Percentiles rank a stretch among this genome's conserved stretches.
phyloP scores from a whole-genome alignment of 2,113 vertebrate species.

The Heterotis niloticus region DNA sequence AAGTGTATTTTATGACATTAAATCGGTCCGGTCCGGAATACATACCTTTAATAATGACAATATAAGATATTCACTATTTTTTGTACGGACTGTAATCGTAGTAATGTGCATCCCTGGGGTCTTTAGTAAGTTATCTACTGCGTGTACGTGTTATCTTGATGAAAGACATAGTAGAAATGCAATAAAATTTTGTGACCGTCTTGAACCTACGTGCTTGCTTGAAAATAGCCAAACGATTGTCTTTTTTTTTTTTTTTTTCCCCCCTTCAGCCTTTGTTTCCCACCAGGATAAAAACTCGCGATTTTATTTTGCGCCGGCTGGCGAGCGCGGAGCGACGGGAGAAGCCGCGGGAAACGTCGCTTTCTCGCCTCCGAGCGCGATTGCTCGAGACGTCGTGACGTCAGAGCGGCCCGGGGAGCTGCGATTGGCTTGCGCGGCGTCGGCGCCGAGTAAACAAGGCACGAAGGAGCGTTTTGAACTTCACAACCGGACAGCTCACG shows the following conservation, averaged over 20 bases:
- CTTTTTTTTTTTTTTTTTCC: constrained; percentile 29
- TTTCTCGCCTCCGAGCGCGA: constrained; percentile 44
- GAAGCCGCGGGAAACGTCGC: constrained; percentile 21
- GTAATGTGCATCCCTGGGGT: not conserved
- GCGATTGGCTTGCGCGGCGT: constrained; percentile 61
- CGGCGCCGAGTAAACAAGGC: constrained; percentile 61
- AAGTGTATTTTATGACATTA: too few species aligned
- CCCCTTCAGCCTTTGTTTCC: constrained; percentile 43
- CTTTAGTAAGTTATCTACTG: not conserved
- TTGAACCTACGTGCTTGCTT: not conserved
- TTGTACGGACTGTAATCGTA: not conserved
- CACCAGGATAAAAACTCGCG: constrained; percentile 55
- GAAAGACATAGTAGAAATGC: not conserved
- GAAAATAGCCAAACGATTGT: not conserved
- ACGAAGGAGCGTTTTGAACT: constrained; percentile 68
- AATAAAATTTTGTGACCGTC: constrained; percentile 22
- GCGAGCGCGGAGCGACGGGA: constrained; percentile 38
- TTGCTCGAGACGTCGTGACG: constrained; percentile 60
- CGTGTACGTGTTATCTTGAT: constrained; percentile 3
- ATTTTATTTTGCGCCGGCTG: constrained; percentile 44
- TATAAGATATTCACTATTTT: too few species aligned
- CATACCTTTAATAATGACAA: too few species aligned
- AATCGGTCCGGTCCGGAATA: too few species aligned
- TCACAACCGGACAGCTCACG: constrained; percentile 58
- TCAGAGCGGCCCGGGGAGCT: constrained; percentile 53